These are phyloP conservation scores for Conops quadrifasciatus DNA, from an alignment of 2,888 invertebrate species.

Conservation along the genomic window DNA sequence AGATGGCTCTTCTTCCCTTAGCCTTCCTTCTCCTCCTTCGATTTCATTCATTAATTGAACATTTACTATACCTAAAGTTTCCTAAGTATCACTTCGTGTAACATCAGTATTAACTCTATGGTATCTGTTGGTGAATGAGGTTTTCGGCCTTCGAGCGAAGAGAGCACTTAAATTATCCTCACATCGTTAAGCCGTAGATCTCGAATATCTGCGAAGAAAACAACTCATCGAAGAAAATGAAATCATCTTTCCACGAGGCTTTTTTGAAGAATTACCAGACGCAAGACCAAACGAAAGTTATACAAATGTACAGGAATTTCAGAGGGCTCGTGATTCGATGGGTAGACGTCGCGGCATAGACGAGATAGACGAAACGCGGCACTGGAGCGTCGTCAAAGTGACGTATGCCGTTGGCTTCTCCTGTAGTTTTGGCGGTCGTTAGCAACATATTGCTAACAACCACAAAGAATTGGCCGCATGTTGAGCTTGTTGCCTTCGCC, in stretches of 20 bases:
- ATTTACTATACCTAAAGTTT: too few relatives aligned
- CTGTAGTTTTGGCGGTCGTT: constrained; percentile 51
- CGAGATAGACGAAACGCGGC: neutral
- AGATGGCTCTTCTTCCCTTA: too few relatives aligned
- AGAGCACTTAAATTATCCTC: constrained; percentile 58
- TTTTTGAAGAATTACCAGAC: constrained; percentile 60
- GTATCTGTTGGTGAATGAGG: neutral
- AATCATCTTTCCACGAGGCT: constrained; percentile 43
- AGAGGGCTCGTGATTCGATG: neutral
- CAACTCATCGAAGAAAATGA: neutral
- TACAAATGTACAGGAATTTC: neutral
- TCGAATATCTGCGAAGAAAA: neutral
- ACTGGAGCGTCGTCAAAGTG: constrained; percentile 35
- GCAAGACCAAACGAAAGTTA: neutral
- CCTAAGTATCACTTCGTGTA: too few relatives aligned
- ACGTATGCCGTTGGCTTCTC: constrained; percentile 36
- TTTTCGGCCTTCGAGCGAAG: constrained; percentile 14
- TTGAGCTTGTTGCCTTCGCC: constrained; percentile 42
- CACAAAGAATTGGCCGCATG: constrained; percentile 59
- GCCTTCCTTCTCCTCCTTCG: too few relatives aligned
- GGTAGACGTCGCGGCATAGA: neutral
- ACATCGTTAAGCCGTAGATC: constrained; percentile 56
- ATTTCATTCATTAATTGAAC: too few relatives aligned
- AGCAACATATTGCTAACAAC: constrained; percentile 58
- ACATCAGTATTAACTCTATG: too few relatives aligned